Percentiles rank a stretch among this genome's conserved stretches.
Evolutionary conservation across 2,113 vertebrate species (phyloP).

Genomic region (Catharus fuscescens): DNA sequence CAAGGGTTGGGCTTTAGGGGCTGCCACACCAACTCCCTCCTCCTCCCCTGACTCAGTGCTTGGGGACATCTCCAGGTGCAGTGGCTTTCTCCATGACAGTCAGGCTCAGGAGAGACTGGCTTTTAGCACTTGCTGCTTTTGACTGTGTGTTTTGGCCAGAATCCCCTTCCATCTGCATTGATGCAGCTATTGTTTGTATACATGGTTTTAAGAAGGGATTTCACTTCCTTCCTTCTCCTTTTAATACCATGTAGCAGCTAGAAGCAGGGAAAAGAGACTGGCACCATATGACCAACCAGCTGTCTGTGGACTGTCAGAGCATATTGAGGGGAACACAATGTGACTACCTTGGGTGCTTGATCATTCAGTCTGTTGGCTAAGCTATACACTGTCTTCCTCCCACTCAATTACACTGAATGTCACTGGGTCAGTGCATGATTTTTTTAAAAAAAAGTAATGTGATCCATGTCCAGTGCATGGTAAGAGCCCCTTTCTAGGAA

Average conservation of each 20-base stretch:
- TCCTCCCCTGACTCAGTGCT: not conserved
- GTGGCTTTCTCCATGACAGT: not conserved
- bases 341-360: conserved; percentile 32
- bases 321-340: conserved; percentile 8
- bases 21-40: not conserved
- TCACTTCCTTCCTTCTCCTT: conserved; percentile 13
- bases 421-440: not conserved
- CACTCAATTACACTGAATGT: not conserved
- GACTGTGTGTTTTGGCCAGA: not conserved
- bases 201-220: not conserved
- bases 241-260: conserved; percentile 12
- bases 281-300: conserved; percentile 52
- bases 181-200: conserved; percentile 31
- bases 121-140: not conserved
- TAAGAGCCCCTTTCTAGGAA: not conserved
- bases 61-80: not conserved
- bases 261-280: conserved; percentile 5
- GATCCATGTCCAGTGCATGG: not conserved
- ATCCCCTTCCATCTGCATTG: conserved; percentile 23
- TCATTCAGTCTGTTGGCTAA: not conserved
- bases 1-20: not conserved
- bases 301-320: conserved; percentile 51
- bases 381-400: not conserved
- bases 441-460: not conserved
- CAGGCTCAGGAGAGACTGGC: not conserved